Base-by-base conservation (phyloP, 1,140 invertebrate species). In the Laupala kohalensis region DNA sequence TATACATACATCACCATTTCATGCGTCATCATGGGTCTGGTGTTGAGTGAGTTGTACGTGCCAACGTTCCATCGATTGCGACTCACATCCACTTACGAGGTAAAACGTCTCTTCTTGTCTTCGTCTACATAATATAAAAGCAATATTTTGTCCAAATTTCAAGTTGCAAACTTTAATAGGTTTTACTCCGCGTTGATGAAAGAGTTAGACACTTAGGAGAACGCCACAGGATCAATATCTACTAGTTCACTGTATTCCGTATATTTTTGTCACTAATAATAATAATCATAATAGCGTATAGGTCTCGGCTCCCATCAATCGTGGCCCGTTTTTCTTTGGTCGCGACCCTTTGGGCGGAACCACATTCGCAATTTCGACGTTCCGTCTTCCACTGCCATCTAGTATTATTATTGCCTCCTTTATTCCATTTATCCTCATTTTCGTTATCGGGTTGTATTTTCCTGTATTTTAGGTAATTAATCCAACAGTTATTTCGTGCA, bases 51-150 rank as follows among this genome's bases (percentile, higher is more conserved):
- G 0, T 25, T 62, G 25, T 71, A 66, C n/a, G 78, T 95, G 53
- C 93, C 93, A 0, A 87, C 95, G 0, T 92, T 92, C 76, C 90
- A 92, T 75, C 85, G 89, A 19, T 84, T 95, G 5, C 83, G 87
- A 75, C 76, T 94, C 5, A 94, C 91, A 64, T 94, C 91, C 67
- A 89, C 89, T 24, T 94, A 94, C 81, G 90, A 94, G 84, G 90
- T 90, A 81, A 78, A 78, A 62, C 37, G 19, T 9, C 4, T 0
- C 6, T 26, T 9, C 9, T 53, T 53, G 37, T 53, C 1, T 53
- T 53, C 19, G 1, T 53, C 9, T 4, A 19, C 37, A 53, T 53
- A 37, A 19, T 53, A 4, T 1, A 53, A 9, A 53, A 2, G 9
- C 1, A 53, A 13, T 9, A 53, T 19, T 2, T 2, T 53, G 4